phyloP scores from a whole-genome alignment of 2,888 invertebrate genomes.

The Archaeoteleia sp. region DNA sequence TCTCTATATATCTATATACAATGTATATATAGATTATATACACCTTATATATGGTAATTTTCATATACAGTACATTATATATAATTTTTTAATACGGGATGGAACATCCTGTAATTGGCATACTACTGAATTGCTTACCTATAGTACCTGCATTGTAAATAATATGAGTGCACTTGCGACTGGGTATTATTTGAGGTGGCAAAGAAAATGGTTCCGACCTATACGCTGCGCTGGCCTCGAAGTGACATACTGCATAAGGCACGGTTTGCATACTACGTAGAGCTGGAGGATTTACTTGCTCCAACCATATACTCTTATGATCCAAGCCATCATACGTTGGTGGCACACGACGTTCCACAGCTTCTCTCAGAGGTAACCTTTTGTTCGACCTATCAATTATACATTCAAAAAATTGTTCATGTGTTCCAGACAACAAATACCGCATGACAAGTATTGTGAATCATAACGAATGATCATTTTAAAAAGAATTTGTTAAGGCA shows the following conservation, averaged over 20 bases:
- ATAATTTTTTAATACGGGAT: too few species aligned
- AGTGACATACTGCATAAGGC: slow-evolving; percentile 79
- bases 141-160: slow-evolving; percentile 84
- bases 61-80: too few species aligned
- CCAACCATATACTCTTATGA: slow-evolving; percentile 71
- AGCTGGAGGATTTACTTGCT: slow-evolving; percentile 67
- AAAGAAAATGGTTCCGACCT: slow-evolving; percentile 82
- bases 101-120: too few species aligned
- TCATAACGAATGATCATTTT: too few species aligned
- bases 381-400: slow-evolving; percentile 34
- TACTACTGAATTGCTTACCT: too few species aligned
- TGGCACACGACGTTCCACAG: slow-evolving; percentile 78
- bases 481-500: too few species aligned
- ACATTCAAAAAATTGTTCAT: too few species aligned
- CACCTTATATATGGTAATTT: too few species aligned
- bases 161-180: slow-evolving; percentile 83
- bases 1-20: too few species aligned
- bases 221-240: slow-evolving; percentile 82
- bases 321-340: slow-evolving; percentile 65
- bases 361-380: slow-evolving; percentile 81
- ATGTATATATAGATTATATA: too few species aligned
- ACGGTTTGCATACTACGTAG: slow-evolving; percentile 60
- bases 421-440: too few species aligned
- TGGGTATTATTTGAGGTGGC: slow-evolving; percentile 80
- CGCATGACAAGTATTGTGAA: too few species aligned